Evolutionary conservation across 2,113 vertebrate genomes (phyloP), one percentile per base, ranked within the genome.

Genomic region (Ariopsis seemanni): DNA sequence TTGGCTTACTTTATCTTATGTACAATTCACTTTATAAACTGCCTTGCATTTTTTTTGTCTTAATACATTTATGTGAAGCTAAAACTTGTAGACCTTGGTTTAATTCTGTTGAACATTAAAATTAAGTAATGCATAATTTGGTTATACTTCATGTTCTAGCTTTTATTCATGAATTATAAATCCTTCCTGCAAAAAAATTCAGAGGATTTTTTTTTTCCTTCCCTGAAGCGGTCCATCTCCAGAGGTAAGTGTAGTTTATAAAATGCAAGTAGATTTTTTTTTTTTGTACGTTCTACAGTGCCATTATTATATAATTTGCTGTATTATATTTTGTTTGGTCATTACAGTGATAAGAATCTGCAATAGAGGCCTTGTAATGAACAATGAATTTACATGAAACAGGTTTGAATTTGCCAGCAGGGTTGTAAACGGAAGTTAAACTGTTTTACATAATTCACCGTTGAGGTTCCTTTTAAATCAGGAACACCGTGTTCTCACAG

Each of bases 21-120:
- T 83, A 83, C 7, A n/a, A 85, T 48, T 87, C 25, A 62, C 52
- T 53, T 86, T 42, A 78, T 71, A 65, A 65, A 55, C 58, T 87
- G 83, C 85, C 88, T 78, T 50, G 14, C 82, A 55, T 52, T 79
- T 65, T 83, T 80, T 53, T 75, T 89, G 87, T 85, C 83, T 90
- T 67, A 78, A 25, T 85, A 42, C 9, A 34, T 65, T 84, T 86
- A 78, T 87, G 77, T 89, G 52, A 85, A 82, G 67, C 58, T 84
- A 84, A 83, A 84, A 74, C 42, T 78, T 81, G 30, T 71, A 88
- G 84, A 25, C 82, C 69, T 53, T 90, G 89, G 71, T 80, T 89
- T 78, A 92, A 93, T 80, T 91, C 80, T 88, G 74, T 88, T 86
- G 63, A 81, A 85, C 85, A 90, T 89, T 87, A 90, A 90, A 90